These are phyloP conservation scores for Temnothorax nylanderi DNA, from an alignment of 1,140 invertebrate genomes.

Conservation along the genomic window DNA sequence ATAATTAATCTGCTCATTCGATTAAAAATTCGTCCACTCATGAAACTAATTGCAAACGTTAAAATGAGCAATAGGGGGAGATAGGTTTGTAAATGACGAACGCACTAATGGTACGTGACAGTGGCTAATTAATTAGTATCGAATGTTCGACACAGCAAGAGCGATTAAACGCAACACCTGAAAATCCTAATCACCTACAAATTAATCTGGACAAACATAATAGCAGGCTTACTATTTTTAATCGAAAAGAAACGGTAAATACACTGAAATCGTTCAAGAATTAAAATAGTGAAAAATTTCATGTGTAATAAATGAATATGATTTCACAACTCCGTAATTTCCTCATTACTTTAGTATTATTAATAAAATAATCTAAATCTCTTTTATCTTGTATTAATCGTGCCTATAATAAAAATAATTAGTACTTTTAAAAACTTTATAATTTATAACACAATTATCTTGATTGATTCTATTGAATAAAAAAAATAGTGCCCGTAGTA, in stretches of 20 bases:
- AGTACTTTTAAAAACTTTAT: background rate
- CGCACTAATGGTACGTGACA: constrained; percentile 79
- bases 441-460: background rate
- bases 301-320: background rate
- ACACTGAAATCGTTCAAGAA: background rate
- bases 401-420: background rate
- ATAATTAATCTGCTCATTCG: background rate
- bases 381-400: background rate
- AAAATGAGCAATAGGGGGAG: background rate
- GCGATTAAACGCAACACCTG: constrained; percentile 41
- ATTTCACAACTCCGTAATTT: background rate
- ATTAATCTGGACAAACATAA: constrained; percentile 24
- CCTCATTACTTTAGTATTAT: background rate
- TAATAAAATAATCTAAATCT: background rate
- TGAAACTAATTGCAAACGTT: constrained; percentile 30
- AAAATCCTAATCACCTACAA: constrained; percentile 44
- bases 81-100: constrained; percentile 77
- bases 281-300: background rate
- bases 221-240: background rate
- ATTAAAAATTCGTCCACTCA: constrained; percentile 36
- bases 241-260: background rate
- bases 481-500: background rate
- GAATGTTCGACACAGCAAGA: constrained; percentile 69
- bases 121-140: constrained; percentile 81
- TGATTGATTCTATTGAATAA: background rate